Percentiles rank a stretch among this genome's conserved stretches.
Evolutionary conservation across 2,797 vertebrate species (phyloP).

Genomic region (Tamandua tetradactyla): DNA sequence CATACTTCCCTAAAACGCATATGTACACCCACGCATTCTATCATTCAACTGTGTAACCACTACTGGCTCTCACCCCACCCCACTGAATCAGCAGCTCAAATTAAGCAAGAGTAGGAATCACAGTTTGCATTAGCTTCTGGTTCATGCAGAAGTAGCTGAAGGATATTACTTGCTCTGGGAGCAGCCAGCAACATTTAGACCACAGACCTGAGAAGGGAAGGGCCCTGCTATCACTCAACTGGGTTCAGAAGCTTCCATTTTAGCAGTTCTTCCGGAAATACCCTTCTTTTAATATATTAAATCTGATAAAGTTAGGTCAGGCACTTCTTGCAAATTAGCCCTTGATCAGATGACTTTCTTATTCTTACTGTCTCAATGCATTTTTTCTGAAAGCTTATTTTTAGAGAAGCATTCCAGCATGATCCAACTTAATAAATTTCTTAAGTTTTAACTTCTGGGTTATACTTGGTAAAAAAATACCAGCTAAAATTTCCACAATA

Average conservation of each 20-base stretch:
- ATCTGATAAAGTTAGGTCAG: not conserved
- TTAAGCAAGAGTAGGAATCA: not conserved
- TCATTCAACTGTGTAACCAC: not conserved
- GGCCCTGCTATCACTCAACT: not conserved
- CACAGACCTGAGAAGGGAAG: not conserved
- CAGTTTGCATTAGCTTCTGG: not conserved
- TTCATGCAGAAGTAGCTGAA: not conserved
- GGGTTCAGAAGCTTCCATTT: slow-evolving; percentile 10
- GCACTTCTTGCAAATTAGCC: slow-evolving; percentile 36
- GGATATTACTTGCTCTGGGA: not conserved
- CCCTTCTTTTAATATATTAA: not conserved
- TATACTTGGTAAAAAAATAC: not conserved
- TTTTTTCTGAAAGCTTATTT: slow-evolving; percentile 35
- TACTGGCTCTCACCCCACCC: not conserved
- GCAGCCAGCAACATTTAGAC: not conserved
- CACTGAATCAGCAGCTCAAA: slow-evolving; percentile 49
- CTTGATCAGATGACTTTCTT: slow-evolving; percentile 51
- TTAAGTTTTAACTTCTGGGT: not conserved
- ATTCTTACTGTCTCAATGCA: not conserved
- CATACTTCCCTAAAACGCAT: not conserved
- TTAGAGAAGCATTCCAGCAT: not conserved
- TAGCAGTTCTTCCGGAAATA: slow-evolving; percentile 26
- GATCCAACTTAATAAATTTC: not conserved
- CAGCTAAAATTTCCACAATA: too few relatives aligned
- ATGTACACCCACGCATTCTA: not conserved